Base-by-base conservation (phyloP, 37 sponge, comb jelly and placozoan genomes). In the Bolinopsis microptera region DNA sequence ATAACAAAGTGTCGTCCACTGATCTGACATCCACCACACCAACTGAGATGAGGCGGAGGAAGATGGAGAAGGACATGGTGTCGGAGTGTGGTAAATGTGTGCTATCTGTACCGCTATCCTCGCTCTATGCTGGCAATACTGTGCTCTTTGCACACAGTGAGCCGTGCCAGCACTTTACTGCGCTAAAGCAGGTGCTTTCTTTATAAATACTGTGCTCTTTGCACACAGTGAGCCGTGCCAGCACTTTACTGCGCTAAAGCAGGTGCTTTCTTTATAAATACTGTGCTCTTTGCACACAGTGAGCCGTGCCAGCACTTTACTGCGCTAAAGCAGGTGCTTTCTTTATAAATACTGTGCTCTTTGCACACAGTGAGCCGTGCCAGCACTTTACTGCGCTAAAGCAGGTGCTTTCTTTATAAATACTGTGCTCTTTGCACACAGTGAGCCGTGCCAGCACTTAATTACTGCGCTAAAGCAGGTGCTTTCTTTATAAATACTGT, bases 111-210 rank as follows among this genome's bases (percentile, higher is more conserved):
- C 69, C 67, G 0, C 69, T 96, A 82, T 92, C 96, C 1, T 83
- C 95, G 37, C 94, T 96, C 39, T 97, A 95, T 94, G 93, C 93
- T 35, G 94, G 90, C 41, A 86, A 86, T 40, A 86, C 90, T 3
- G 25, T 39, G 5, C 90, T 86, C 3, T 24, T 40, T 3, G 90
- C 35, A 1, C 61, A 39, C 25, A 86, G 90, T 48, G 90, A 86
- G 90, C 90, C 90, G 2, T 41, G 2, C 90, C 32, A 86, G 22
- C 90, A 86, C 36, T 86, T 86, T 48, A 39, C 61, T 39, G 90
- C 90, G 41, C 90, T 86, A 27, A 41, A 39, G 31, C 36, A 86
- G 90, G 90, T 86, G 48, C 90, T 80, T 1, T 80, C 76, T n/a
- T n/a, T n/a, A n/a, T n/a, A n/a, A 80, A 80, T 33, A 80, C 83